Conservation (phyloP, 2,888 invertebrate species). For the Mythimna ferrago region DNA sequence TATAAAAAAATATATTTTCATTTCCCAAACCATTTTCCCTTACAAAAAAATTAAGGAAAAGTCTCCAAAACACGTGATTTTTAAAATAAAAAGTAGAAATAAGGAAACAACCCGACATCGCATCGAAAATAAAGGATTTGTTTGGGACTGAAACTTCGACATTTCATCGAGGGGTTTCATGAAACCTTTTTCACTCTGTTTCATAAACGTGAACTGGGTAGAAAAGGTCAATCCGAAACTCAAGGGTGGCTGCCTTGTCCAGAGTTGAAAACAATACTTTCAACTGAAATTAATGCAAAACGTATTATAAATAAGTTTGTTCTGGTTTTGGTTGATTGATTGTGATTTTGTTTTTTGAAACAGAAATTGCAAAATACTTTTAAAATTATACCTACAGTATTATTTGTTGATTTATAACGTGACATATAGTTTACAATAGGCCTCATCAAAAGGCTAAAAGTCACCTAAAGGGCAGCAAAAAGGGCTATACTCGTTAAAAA, state of each 20-base stretch:
- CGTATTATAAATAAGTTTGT: not conserved
- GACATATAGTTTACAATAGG: no score
- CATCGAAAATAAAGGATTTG: constrained; percentile 38
- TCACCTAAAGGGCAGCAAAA: no score
- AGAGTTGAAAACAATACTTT: constrained; percentile 37
- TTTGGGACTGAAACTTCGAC: constrained; percentile 55
- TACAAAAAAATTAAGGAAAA: not conserved
- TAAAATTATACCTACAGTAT: no score
- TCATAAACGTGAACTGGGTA: constrained; percentile 25
- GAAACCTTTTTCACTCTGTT: constrained; percentile 39
- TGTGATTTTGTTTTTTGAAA: not conserved
- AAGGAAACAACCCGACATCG: constrained; percentile 1
- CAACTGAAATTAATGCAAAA: constrained; percentile 32
- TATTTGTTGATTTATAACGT: no score
- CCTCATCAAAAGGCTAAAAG: no score
- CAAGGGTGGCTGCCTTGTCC: constrained; percentile 35
- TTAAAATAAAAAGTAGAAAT: constrained; percentile 20
- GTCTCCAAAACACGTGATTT: constrained; percentile 15
- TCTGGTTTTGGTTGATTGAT: not conserved
- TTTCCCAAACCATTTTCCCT: not conserved
- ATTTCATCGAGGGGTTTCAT: constrained; percentile 44
- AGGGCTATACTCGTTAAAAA: no score
- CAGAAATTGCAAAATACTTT: not conserved
- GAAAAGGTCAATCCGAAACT: constrained; percentile 51
- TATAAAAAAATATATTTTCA: not conserved